A percentile compares a stretch with the other conserved stretches of the same genome.
These are phyloP conservation scores for Corticium candelabrum DNA, from an alignment of 37 sponge, comb jelly and placozoan genomes.

Conservation along the genomic window DNA sequence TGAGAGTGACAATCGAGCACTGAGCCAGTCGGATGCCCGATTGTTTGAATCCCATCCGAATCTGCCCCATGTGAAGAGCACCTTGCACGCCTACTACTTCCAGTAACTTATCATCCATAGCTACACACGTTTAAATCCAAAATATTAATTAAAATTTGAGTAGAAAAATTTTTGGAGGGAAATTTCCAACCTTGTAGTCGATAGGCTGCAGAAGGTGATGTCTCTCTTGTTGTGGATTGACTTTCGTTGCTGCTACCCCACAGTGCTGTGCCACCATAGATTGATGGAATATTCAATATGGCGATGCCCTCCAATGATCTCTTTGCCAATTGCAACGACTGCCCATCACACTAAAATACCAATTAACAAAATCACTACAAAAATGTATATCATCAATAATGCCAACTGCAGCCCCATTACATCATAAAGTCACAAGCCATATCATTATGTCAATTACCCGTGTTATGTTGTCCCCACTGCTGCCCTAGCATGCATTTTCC, in stretches of 20 bases:
- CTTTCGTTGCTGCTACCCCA: background rate
- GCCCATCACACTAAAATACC: background rate
- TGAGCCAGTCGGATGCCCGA: background rate
- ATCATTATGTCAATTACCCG: too few species aligned
- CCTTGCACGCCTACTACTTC: slow-evolving; percentile 11
- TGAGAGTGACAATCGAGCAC: background rate
- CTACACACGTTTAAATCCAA: too few species aligned
- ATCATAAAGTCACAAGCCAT: too few species aligned
- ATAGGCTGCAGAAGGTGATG: too few species aligned
- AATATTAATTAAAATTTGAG: too few species aligned
- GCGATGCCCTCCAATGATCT: slow-evolving; percentile 1
- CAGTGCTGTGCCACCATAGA: slow-evolving; percentile 9
- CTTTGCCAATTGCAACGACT: background rate
- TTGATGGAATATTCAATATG: slow-evolving; percentile 7
- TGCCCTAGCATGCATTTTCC: too few species aligned
- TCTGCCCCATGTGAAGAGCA: slow-evolving; percentile 1
- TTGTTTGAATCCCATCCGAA: background rate
- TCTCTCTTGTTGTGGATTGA: too few species aligned
- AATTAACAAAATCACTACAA: background rate
- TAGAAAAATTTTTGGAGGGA: too few species aligned
- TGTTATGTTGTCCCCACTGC: too few species aligned
- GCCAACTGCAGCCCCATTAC: too few species aligned
- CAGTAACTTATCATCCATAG: slow-evolving; percentile 1
- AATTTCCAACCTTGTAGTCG: too few species aligned
- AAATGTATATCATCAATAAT: too few species aligned